These are phyloP conservation scores for Drosophila nr. perissopoda DNA, from an alignment of 2,888 invertebrate genomes.

Conservation along the genomic window DNA sequence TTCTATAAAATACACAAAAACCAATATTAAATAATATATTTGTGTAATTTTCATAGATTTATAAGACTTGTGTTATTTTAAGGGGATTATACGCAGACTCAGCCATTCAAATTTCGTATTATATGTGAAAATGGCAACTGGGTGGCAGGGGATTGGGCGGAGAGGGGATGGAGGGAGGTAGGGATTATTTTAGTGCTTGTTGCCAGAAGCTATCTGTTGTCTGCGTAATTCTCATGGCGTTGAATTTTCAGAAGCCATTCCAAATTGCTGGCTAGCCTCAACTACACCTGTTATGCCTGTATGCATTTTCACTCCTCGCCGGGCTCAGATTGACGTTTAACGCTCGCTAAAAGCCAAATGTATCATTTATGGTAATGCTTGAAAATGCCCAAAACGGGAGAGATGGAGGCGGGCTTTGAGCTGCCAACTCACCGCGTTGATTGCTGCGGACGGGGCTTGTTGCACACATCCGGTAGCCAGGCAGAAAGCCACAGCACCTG, in stretches of 20 bases:
- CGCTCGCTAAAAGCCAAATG: conserved; percentile 67
- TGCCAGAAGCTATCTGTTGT: conserved; percentile 40
- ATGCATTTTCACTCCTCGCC: background rate
- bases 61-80: background rate
- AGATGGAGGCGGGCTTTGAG: background rate
- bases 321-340: conserved; percentile 3
- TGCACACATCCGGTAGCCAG: conserved; percentile 62
- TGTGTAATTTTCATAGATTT: background rate
- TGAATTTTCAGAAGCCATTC: conserved; percentile 64
- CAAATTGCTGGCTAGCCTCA: conserved; percentile 72
- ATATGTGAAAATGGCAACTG: conserved; percentile 5
- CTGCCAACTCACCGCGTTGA: conserved; percentile 62
- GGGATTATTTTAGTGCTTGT: conserved; percentile 8
- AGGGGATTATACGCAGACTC: background rate
- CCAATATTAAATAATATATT: background rate
- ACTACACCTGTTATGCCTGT: conserved; percentile 23
- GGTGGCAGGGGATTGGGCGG: background rate
- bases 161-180: background rate
- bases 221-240: conserved; percentile 30
- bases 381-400: conserved; percentile 52
- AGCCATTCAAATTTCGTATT: background rate
- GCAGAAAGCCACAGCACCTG: conserved; percentile 41
- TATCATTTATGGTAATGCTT: conserved; percentile 74
- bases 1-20: background rate
- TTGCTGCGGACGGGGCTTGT: conserved; percentile 70